Percentiles rank a stretch among this genome's conserved stretches.
Conservation (phyloP, 2,113 vertebrate species). For the Vulpes lagopus region DNA sequence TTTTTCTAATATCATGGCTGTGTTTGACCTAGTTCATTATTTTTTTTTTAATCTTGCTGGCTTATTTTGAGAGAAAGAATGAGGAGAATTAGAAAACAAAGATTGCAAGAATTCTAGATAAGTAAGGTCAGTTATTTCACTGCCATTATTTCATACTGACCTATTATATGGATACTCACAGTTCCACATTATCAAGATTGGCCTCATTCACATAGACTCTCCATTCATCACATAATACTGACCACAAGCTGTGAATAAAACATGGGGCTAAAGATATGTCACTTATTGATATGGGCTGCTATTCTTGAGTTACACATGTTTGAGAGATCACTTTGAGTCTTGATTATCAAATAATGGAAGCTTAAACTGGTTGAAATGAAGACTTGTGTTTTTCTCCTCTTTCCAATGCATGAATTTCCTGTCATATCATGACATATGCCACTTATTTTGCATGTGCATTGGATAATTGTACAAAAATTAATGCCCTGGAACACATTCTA, state of each 20-base stretch:
- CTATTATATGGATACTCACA: background rate
- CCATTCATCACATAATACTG: background rate
- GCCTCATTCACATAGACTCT: background rate
- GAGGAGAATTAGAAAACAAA: background rate
- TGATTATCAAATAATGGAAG: background rate
- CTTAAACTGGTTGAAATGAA: background rate
- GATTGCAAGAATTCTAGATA: background rate
- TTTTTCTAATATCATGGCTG: background rate
- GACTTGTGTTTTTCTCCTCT: background rate
- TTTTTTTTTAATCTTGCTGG: slow-evolving; percentile 26
- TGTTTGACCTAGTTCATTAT: background rate
- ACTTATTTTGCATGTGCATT: background rate
- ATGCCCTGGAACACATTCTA: background rate
- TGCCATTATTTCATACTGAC: background rate
- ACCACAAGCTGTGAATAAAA: background rate
- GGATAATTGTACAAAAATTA: background rate
- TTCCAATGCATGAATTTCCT: background rate
- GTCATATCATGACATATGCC: background rate
- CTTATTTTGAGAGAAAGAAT: slow-evolving; percentile 1
- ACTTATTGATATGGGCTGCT: background rate
- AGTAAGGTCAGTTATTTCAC: background rate
- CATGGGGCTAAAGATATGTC: background rate
- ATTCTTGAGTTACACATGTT: background rate
- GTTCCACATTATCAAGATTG: background rate
- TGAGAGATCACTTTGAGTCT: background rate